Evolutionary conservation across 2,888 invertebrate species (phyloP), one percentile per base, ranked within the genome.

Genomic region (Tenthredo mesomela): DNA sequence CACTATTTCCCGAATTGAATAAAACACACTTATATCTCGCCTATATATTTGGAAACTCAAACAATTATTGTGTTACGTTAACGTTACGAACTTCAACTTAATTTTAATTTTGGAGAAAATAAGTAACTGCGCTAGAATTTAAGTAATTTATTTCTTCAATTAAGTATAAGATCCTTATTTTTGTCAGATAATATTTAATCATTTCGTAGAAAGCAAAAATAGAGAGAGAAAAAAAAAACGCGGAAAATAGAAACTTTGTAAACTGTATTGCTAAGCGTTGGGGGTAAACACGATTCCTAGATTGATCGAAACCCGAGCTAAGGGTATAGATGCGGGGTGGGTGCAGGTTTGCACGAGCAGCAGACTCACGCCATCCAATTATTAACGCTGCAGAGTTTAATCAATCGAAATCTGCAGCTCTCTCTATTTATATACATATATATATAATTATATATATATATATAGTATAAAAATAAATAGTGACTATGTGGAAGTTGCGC

Each of bases 351-450:
- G 77, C 54, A 80, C 58, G 58, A 50, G 58, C 37, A 61, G 40
- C 80, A 18, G 33, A 21, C 37, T 58, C 58, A 61, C 61, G 58
- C 80, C 80, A 80, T 80, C 80, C 80, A 80, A 80, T 80, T 80
- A 80, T 80, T 80, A 80, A 80, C 80, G 61, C 50, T 80, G 80
- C 80, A 80, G 80, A 80, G 80, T 80, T 58, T 80, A 61, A 80
- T 80, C 80, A 80, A 80, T 80, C 80, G 80, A 61, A 80, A 80
- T 61, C 80, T 29, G 37, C 33, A 33, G 58, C 43, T 78, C n/a
- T 78, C n/a, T n/a, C n/a, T n/a, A n/a, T n/a, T n/a, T n/a, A n/a
- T n/a, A 12, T 33, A 47, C 9, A 7, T 61, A 25, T 25, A 25
- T 25, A 25, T 21, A 5, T 61, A n/a, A n/a, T n/a, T n/a, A 25